Evolutionary conservation across 2,797 vertebrate genomes (phyloP).

Genomic region (Pantherophis alleghaniensis): DNA sequence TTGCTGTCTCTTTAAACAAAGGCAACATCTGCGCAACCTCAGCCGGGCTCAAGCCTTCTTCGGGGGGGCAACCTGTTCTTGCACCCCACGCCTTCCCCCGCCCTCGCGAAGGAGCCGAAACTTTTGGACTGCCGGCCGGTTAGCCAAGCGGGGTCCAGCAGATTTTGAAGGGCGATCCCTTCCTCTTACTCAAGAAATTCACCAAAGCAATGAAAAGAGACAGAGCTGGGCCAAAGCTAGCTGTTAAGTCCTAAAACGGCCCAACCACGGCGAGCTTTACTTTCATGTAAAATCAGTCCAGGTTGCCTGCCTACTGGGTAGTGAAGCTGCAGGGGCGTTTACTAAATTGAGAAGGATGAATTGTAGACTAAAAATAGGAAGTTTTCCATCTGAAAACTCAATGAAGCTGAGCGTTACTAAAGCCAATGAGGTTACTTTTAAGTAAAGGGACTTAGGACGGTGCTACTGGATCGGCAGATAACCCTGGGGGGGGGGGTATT

Average conservation of each 20-base stretch:
- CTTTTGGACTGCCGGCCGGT: constrained; percentile 37
- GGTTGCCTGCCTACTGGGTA: background rate
- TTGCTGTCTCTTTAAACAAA: constrained; percentile 91
- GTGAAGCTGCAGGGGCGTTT: background rate
- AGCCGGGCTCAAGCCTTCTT: constrained; percentile 65
- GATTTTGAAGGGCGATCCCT: background rate
- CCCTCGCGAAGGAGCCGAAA: constrained; percentile 62
- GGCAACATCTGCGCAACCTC: constrained; percentile 88
- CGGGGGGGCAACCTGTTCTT: constrained; percentile 60
- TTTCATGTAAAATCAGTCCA: background rate
- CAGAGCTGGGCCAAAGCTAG: background rate
- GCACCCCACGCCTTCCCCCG: background rate
- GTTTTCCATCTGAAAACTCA: background rate
- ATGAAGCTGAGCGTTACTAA: background rate
- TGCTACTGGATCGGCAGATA: background rate
- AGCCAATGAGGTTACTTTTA: background rate
- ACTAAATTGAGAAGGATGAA: background rate
- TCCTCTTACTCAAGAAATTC: background rate
- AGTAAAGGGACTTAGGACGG: background rate
- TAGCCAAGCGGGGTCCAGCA: background rate
- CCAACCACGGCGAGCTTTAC: background rate
- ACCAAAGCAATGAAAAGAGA: background rate
- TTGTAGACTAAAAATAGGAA: background rate
- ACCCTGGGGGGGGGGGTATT: background rate
- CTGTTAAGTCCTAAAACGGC: background rate